Conservation (phyloP, 2,888 invertebrate species). For the Tachina fera region DNA sequence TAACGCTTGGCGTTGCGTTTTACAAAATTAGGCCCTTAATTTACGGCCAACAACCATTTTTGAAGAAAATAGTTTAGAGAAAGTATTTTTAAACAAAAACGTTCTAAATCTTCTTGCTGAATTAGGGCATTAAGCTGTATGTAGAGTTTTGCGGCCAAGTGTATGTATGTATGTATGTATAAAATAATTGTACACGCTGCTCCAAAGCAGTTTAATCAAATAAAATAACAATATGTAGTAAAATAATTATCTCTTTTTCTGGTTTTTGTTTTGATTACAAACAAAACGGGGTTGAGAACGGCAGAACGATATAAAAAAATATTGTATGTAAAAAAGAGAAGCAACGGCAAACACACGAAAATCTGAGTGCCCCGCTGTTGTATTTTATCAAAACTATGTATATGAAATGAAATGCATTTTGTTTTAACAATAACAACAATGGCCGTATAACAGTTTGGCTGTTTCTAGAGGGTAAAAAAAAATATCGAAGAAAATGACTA, state of each 20-base stretch:
- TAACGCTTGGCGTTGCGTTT: too few species aligned
- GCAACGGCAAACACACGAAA: not conserved
- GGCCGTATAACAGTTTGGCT: slow-evolving; percentile 62
- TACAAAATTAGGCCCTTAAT: too few species aligned
- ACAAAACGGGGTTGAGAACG: slow-evolving; percentile 64
- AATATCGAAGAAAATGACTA: slow-evolving; percentile 29
- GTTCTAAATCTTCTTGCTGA: too few species aligned
- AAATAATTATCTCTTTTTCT: slow-evolving; percentile 54
- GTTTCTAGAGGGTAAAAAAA: slow-evolving; percentile 56
- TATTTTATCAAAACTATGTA: slow-evolving; percentile 34
- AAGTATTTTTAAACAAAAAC: too few species aligned
- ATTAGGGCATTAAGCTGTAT: too few species aligned
- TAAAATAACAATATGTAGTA: slow-evolving; percentile 10
- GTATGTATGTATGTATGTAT: not conserved
- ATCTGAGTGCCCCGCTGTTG: slow-evolving; percentile 13
- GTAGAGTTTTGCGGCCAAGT: too few species aligned
- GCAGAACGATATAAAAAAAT: slow-evolving; percentile 29
- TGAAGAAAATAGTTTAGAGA: too few species aligned
- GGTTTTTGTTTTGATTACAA: slow-evolving; percentile 71
- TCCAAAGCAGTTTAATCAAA: not conserved
- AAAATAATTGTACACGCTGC: not conserved
- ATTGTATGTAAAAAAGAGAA: slow-evolving; percentile 10
- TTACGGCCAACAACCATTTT: too few species aligned
- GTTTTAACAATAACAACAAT: slow-evolving; percentile 43
- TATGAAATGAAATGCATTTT: slow-evolving; percentile 50